A percentile compares a stretch with the other conserved stretches of the same genome.
These are phyloP conservation scores for Lophotriccus pileatus DNA, from an alignment of 2,797 vertebrate species.

Conservation along the genomic window DNA sequence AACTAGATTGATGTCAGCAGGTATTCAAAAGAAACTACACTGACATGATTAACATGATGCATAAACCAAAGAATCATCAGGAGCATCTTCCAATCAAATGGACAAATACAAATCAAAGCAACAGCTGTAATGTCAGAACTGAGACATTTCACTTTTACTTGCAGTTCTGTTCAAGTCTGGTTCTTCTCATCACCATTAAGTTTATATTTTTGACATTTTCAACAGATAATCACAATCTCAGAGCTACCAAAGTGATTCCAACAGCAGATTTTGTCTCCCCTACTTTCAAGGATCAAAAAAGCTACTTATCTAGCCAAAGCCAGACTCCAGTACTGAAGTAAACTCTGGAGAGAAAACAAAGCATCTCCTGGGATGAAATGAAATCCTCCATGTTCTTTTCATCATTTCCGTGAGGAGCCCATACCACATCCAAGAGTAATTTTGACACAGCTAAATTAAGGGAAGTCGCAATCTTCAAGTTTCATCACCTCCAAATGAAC, in stretches of 20 bases:
- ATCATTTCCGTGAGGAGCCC: not conserved
- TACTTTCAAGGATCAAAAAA: not conserved
- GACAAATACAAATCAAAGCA: not conserved
- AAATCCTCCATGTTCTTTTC: not conserved
- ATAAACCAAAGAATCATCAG: not conserved
- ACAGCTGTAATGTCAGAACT: not conserved
- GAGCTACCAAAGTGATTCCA: not conserved
- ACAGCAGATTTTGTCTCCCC: not conserved
- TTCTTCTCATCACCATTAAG: not conserved
- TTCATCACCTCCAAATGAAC: not conserved
- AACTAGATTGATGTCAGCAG: not conserved
- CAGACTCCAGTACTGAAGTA: not conserved
- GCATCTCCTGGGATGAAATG: not conserved
- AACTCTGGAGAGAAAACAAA: not conserved
- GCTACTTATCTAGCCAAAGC: not conserved
- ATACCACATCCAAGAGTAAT: not conserved
- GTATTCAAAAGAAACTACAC: not conserved
- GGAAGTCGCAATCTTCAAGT: not conserved
- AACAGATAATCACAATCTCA: not conserved
- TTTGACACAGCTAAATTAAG: not conserved
- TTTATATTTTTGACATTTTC: not conserved
- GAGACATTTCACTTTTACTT: not conserved
- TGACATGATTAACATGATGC: not conserved
- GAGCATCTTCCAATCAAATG: not conserved
- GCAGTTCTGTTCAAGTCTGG: not conserved